Conservation (phyloP, 2,797 vertebrate genomes). For the Anableps anableps region DNA sequence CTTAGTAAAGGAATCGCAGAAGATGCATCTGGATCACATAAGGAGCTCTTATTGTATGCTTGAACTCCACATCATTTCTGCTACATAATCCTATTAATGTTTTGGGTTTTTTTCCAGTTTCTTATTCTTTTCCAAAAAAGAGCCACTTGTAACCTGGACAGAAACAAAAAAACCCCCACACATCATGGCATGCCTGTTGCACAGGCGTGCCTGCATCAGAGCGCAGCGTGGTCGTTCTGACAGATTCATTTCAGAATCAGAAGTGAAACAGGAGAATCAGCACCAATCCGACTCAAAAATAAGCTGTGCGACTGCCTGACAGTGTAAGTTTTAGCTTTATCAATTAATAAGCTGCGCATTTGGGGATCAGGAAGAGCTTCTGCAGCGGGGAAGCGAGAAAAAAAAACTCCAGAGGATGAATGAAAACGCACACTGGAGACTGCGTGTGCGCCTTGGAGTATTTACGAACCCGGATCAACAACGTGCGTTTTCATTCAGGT, state of each 20-base stretch:
- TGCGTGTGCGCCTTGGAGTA: background rate
- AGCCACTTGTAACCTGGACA: background rate
- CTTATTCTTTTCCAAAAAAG: background rate
- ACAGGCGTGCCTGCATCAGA: background rate
- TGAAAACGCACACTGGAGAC: background rate
- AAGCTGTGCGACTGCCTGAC: background rate
- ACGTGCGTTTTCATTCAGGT: background rate
- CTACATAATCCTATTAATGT: too few relatives aligned
- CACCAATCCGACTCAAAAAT: background rate
- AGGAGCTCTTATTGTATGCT: background rate
- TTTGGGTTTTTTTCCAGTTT: too few relatives aligned
- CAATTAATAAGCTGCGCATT: background rate
- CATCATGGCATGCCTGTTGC: background rate
- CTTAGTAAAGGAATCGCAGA: background rate
- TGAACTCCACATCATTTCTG: background rate
- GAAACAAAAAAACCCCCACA: background rate
- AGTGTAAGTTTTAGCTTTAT: background rate
- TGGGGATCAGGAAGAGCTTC: background rate
- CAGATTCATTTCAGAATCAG: background rate
- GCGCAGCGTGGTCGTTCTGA: background rate
- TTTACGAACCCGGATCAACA: background rate
- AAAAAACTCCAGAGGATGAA: background rate
- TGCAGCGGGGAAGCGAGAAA: background rate
- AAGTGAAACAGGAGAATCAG: background rate
- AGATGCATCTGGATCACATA: background rate